Percentiles rank a stretch among this genome's conserved stretches.
Conservation (phyloP, 2,888 invertebrate species). For the Plebejus argus region DNA sequence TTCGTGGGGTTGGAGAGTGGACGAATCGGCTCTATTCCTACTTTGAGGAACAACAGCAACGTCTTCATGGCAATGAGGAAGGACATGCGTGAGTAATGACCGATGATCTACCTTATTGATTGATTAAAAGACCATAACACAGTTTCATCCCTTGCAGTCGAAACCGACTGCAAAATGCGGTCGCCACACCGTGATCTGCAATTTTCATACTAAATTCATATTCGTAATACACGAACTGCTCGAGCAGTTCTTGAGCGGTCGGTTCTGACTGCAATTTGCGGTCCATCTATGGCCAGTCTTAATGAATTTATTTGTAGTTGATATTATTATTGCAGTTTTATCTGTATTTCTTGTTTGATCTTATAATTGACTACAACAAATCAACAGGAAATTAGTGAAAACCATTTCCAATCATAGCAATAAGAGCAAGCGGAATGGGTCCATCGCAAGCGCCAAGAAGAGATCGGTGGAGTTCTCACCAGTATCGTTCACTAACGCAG, state of each 20-base stretch:
- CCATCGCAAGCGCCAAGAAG: constrained; percentile 55
- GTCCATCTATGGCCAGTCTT: too few species aligned
- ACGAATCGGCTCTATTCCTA: constrained; percentile 92
- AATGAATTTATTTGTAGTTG: too few species aligned
- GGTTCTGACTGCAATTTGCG: too few species aligned
- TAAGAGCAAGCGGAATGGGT: constrained; percentile 49
- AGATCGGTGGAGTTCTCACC: constrained; percentile 70
- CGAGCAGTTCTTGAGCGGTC: too few species aligned
- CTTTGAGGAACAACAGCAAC: constrained; percentile 90
- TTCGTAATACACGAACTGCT: too few species aligned
- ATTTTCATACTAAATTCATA: too few species aligned
- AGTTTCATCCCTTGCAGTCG: too few species aligned
- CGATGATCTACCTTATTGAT: too few species aligned
- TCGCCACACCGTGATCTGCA: too few species aligned
- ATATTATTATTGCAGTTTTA: too few species aligned
- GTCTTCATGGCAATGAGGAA: constrained; percentile 84
- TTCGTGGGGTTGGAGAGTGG: constrained; percentile 97
- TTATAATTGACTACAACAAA: constrained; percentile 22
- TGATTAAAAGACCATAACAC: too few species aligned
- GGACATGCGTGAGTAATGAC: constrained; percentile 54
- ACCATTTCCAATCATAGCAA: constrained; percentile 60
- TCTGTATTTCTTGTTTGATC: background rate
- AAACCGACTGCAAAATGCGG: too few species aligned
- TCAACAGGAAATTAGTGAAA: constrained; percentile 54
- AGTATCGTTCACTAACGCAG: constrained; percentile 56